phyloP scores from a whole-genome alignment of 2,113 vertebrate genomes.

The Pomatorhinus ruficollis region DNA sequence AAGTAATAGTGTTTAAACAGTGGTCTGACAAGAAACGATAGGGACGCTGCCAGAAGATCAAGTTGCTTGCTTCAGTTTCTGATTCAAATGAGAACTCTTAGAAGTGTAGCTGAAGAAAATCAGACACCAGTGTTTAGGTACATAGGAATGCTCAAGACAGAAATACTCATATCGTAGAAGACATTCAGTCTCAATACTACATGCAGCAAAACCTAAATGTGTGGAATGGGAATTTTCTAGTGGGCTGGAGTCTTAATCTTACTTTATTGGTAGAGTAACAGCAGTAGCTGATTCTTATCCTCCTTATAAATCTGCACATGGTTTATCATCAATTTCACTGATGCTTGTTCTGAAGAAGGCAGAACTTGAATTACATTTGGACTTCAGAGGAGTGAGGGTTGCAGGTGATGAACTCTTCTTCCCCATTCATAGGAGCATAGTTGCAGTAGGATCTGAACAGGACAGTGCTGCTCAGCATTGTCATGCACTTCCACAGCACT shows the following conservation, averaged over 20 bases:
- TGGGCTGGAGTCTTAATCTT: background rate
- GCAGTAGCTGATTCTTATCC: background rate
- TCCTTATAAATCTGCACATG: background rate
- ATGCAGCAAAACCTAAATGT: background rate
- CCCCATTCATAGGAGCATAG: background rate
- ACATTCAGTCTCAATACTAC: background rate
- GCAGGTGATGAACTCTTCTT: background rate
- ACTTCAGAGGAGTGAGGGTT: background rate
- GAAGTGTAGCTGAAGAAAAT: background rate
- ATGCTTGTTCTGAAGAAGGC: background rate
- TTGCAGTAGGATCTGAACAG: background rate
- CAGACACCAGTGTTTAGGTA: background rate
- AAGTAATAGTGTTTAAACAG: conserved; percentile 4
- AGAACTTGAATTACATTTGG: background rate
- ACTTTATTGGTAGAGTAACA: background rate
- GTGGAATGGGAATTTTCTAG: background rate
- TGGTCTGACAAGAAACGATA: conserved; percentile 19
- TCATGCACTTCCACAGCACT: background rate
- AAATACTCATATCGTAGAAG: background rate
- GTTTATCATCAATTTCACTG: background rate
- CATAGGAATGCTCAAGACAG: background rate
- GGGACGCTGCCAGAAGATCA: conserved; percentile 25
- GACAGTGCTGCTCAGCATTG: fast-evolving
- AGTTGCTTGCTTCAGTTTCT: conserved; percentile 32
- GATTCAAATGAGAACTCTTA: background rate